Evolutionary conservation across 37 sponge, comb jelly and placozoan genomes (phyloP), one percentile per base, ranked within the genome.

Genomic region (Geodia barretti): DNA sequence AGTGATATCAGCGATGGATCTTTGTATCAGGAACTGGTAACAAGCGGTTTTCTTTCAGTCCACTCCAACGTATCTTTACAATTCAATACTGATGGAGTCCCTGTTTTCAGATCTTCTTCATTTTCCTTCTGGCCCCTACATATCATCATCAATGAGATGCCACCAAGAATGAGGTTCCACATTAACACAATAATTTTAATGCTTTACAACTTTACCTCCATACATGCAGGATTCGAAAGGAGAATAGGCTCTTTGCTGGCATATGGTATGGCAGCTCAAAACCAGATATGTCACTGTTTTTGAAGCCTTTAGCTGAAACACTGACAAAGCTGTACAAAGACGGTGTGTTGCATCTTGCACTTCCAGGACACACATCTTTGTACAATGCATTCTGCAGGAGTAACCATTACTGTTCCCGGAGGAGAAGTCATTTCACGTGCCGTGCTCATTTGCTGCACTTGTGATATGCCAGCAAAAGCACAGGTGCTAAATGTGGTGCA

Each of bases 261-360:
- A 14, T 87, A 28, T 87, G 87, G 87, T 79, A 79, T 87, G 80
- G 87, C 24, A 40, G 26, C 25, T 39, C 4, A 21, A 87, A 87
- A 64, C 87, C 87, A 60, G 87, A 87, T 32, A 87, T 87, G 87
- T n/a, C 75, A 21, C 69, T 87, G 5, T 79, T 87, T 26, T 54
- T 87, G 38, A 74, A 74, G 58, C 81, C 76, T 33, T 23, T 87
- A 33, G 74, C 60, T 34, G 34, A 87, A 32, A 39, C 80, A 33
- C 28, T 87, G 54, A 29, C 40, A 9, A 73, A 60, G 58, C 58
- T 87, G 11, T 80, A 73, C 74, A 42, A 1, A 38, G 75, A 79
- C 54, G 87, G 81, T 79, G 41, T 20, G 42, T 9, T 41, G 2
- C 40, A 47, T 47, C 11, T 63, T 63, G 64, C 64, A 63, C 28